Base-by-base conservation (phyloP, 1,140 invertebrate genomes). In the Heliconius eleuchia region DNA sequence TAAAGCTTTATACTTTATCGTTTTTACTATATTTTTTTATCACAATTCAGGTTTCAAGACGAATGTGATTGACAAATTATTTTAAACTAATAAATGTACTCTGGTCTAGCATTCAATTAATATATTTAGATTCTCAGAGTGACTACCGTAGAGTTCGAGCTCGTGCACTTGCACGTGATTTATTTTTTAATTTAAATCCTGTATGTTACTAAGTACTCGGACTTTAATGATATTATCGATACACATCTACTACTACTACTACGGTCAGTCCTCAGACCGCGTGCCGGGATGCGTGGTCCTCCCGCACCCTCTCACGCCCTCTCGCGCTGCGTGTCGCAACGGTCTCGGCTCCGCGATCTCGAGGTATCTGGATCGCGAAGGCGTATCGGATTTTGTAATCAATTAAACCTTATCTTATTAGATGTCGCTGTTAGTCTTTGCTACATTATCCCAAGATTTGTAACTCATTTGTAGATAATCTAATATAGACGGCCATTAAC, bases 271-370 rank as follows among this genome's bases (percentile, higher is more conserved):
- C 9, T 3, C 39, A 0, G 39, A 8, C 11, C 42, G 42, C 42
- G 42, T 6, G 34, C 34, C 34, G 34, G 34, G 34, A 1, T 37
- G 34, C 34, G 34, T 6, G 34, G 13, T 46, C 19, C 55, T 57
- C 16, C 6, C n/a, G n/a, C 55, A n/a, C 6, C 34, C 34, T 7
- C 34, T 1, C 5, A 1, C 34, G 6, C 34, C 34, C 34, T 37
- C 34, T 37, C 34, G 55, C 55, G n/a, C n/a, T n/a, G n/a, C 23
- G 6, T 46, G 23, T 66, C 23, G 27, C 60, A 66, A 30, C 60
- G 60, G 60, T 66, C 9, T 27, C 74, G 42, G 74, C 74, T 39
- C 52, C 18, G 74, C 74, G 57, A 57, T 30, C 74, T 42, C 74
- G 57, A 60, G 57, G 37, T 66, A 66, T 66, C 55, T 76, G 16